Evolutionary conservation across 1,140 invertebrate genomes (phyloP).

Genomic region (Cryptotermes secundus): DNA sequence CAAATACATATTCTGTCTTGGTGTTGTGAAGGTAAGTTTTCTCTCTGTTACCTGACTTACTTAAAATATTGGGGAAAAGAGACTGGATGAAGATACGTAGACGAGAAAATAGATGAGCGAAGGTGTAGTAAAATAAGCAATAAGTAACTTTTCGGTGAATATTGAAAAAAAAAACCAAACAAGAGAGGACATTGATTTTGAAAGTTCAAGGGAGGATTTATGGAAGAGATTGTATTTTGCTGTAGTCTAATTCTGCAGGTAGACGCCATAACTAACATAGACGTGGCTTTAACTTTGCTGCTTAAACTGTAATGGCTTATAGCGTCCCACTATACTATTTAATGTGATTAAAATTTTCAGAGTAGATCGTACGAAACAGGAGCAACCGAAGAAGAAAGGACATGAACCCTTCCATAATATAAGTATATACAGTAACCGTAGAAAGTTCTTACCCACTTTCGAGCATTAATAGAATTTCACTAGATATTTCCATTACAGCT

Average conservation of each 20-base stretch:
- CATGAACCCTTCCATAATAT: background rate
- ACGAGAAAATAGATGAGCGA: background rate
- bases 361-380: background rate
- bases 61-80: no score
- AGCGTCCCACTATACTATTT: background rate
- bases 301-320: background rate
- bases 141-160: background rate
- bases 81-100: background rate
- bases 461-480: background rate
- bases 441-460: background rate
- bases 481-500: background rate
- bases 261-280: background rate
- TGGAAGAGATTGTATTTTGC: background rate
- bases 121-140: background rate
- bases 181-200: conserved; percentile 3
- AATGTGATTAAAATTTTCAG: background rate
- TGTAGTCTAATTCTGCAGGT: background rate
- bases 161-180: background rate
- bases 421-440: background rate
- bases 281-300: background rate
- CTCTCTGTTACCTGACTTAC: no score
- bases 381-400: background rate
- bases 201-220: background rate
- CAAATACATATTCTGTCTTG: no score
- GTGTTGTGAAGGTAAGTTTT: no score